A percentile compares a stretch with the other conserved stretches of the same genome.
Evolutionary conservation across 2,113 vertebrate genomes (phyloP).

Genomic region (Colistium nudipinnis): DNA sequence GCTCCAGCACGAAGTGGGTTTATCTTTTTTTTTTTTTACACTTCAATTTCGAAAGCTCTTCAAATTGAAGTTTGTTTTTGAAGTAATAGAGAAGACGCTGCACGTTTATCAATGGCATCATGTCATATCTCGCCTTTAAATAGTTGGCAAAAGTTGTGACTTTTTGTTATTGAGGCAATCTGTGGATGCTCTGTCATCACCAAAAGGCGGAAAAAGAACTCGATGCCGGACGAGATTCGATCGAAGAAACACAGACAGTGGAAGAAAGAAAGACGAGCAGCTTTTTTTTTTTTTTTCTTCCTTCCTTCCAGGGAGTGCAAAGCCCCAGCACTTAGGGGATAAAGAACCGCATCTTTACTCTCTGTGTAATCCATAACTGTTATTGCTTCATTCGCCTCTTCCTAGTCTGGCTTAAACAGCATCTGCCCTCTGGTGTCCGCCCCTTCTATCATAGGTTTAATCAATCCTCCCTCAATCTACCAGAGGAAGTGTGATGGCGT

Average conservation of each 20-base stretch:
- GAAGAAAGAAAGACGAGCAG: conserved; percentile 23
- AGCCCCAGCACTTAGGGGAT: conserved; percentile 40
- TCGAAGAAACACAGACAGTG: conserved; percentile 41
- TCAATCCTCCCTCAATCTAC: neutral
- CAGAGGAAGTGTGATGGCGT: conserved; percentile 11
- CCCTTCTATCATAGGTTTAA: conserved; percentile 15
- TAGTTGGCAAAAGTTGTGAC: neutral
- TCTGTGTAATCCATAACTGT: conserved; percentile 60
- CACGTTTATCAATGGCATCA: neutral
- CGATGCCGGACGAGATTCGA: conserved; percentile 37
- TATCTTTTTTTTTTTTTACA: conserved; percentile 1
- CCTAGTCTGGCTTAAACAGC: conserved; percentile 12
- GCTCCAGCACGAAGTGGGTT: neutral
- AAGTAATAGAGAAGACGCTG: too few species aligned
- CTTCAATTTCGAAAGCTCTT: neutral
- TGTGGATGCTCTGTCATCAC: conserved; percentile 39
- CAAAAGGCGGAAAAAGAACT: conserved; percentile 29
- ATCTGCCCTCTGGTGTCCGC: conserved; percentile 20
- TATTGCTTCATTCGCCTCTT: conserved; percentile 60
- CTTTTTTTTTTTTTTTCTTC: conserved; percentile 14
- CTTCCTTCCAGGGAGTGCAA: conserved; percentile 16
- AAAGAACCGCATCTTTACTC: conserved; percentile 42
- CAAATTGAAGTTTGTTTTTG: too few species aligned
- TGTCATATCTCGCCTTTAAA: neutral
- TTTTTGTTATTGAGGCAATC: neutral